Evolutionary conservation across 1,140 invertebrate genomes (phyloP), one percentile per base, ranked within the genome.

Genomic region (Chironomus tepperi): DNA sequence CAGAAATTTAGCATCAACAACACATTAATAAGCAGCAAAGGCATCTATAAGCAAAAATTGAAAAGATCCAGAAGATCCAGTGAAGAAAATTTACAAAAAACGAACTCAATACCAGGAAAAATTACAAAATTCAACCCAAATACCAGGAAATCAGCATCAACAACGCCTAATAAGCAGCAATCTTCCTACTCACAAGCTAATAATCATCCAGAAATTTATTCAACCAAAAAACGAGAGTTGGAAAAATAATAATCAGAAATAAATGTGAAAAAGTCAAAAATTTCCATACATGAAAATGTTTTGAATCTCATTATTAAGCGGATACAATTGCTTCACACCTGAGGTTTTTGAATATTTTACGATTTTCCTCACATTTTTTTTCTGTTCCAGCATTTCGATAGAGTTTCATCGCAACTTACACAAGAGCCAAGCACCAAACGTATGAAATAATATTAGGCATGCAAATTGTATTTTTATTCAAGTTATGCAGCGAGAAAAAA

Each of bases 401-500:
- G 43, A 47, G 5, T 47, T 3, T 47, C 43, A 47, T 47, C 43
- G 15, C 47, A 57, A 57, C 47, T 57, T 57, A 57, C n/a, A 57
- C n/a, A 57, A 12, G 12, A 12, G 47, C 2, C n/a, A 57, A 5
- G 24, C 5, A 34, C 5, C n/a, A n/a, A 34, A 5, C 24, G 24
- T 34, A 34, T 34, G 24, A 57, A 57, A 57, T 57, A 57, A 57
- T n/a, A 70, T 70, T 70, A 70, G 19, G 65, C 65, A 70, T 70
- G 65, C 65, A 21, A 70, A 70, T 70, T 18, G 16, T 7, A 18
- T 70, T 70, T 70, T 70, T 70, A 70, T 70, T 57, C 47, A 57
- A 57, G 47, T n/a, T n/a, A 57, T 57, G 47, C 47, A 57, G 47
- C 12, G 47, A 57, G 47, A 12, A 57, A 15, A 57, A 57, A 57